A percentile compares a stretch with the other conserved stretches of the same genome.
phyloP scores from a whole-genome alignment of 2,797 vertebrate species.

The Propithecus deckenii region DNA sequence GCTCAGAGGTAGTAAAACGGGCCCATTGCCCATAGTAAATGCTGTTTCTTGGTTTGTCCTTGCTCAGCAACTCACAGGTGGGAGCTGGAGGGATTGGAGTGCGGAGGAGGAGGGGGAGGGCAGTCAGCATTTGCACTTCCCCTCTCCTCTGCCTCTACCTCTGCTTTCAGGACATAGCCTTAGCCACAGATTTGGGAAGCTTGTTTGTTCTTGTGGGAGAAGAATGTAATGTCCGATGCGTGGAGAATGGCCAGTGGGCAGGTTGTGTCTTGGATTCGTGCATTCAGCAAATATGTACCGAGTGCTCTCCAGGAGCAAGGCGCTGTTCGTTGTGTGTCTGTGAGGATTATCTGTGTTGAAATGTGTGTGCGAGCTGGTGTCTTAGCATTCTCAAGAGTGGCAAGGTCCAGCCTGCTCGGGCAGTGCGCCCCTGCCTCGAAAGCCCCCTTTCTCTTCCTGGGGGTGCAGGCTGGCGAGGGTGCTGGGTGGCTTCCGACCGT shows the following conservation, averaged over 20 bases:
- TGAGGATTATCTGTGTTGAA: neutral
- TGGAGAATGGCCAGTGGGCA: neutral
- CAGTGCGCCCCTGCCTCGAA: fast-evolving
- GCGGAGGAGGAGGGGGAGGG: neutral
- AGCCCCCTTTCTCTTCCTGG: neutral
- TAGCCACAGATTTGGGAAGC: neutral
- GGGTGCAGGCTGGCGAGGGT: neutral
- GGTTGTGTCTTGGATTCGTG: neutral
- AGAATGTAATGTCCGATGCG: neutral
- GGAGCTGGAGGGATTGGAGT: neutral
- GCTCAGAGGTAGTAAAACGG: neutral
- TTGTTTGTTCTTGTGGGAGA: neutral
- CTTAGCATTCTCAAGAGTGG: neutral
- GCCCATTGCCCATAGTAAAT: fast-evolving
- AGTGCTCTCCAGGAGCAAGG: fast-evolving
- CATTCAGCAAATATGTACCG: neutral
- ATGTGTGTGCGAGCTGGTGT: neutral
- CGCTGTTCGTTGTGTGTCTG: neutral
- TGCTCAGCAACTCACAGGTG: neutral
- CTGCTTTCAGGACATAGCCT: neutral
- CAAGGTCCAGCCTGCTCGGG: neutral
- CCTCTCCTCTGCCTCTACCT: neutral
- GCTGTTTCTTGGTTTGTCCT: neutral
- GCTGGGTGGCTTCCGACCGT: fast-evolving
- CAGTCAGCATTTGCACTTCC: fast-evolving